Evolutionary conservation across 2,113 vertebrate species (phyloP), one percentile per base, ranked within the genome.

Genomic region (Bos indicus): DNA sequence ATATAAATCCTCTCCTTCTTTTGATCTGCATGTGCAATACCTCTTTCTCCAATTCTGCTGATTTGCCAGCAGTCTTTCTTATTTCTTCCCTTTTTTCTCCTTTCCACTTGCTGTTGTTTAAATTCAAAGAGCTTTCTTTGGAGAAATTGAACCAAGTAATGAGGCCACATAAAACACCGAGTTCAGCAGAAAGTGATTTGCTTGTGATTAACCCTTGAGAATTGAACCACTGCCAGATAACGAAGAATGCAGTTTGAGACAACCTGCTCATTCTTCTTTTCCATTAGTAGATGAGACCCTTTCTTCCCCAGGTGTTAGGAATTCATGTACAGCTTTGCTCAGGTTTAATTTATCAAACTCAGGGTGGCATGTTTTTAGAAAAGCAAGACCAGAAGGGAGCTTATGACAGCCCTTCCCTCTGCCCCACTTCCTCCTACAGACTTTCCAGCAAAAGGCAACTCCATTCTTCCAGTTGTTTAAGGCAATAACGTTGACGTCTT

Each of bases 131-230:
- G 21, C 8, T 98, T 98, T 98, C 78, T 97, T 98, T 93, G 64
- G 97, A 74, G 97, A 98, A 96, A 96, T 77, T 96, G 96, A 98
- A 93, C 77, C 97, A 94, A 25, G 33, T 71, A 94, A 95, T 98
- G 97, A 98, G 97, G 88, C 94, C 95, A 28, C 97, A 95, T 97
- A 94, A 98, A 98, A 98, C 96, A 94, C 84, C 86, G 91, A 97
- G 83, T 97, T 98, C 98, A 98, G 98, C 98, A 98, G 95, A 98
- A 98, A 97, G 94, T 93, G 57, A 87, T 95, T 94, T 86, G 93
- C 96, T 98, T 98, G 92, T 97, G 59, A 96, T 95, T 98, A 88
- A 98, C 96, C 97, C 98, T 91, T 98, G 98, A 98, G 98, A 98
- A 95, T 96, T 97, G 97, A 98, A 96, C 98, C 94, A 96, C 26